phyloP scores from a whole-genome alignment of 1,140 invertebrate genomes.

The Trichonephila clavata region DNA sequence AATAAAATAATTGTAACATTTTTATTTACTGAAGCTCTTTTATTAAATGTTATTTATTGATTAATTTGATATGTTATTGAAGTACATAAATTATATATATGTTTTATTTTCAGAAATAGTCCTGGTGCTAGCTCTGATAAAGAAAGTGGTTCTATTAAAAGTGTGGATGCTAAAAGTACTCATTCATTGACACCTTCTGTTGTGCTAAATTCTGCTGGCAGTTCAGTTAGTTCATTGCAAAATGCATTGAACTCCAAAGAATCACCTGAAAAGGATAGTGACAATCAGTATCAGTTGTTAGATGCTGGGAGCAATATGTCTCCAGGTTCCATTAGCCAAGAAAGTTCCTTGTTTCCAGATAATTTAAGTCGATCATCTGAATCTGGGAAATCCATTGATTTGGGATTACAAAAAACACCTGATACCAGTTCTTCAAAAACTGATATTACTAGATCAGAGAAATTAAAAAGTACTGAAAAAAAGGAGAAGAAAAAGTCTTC shows the following conservation, averaged over 20 bases:
- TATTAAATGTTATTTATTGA: not conserved
- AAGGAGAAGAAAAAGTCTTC: constrained; percentile 79
- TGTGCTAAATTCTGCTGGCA: constrained; percentile 15
- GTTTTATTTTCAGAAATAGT: constrained; percentile 34
- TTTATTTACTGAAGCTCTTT: too few relatives aligned
- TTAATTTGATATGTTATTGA: not conserved
- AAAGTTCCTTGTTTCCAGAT: constrained; percentile 68
- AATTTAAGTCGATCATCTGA: constrained; percentile 77
- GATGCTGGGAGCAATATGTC: constrained; percentile 48
- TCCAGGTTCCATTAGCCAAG: constrained; percentile 45
- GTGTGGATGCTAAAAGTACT: constrained; percentile 34
- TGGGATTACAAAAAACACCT: constrained; percentile 48
- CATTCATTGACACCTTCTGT: constrained; percentile 40
- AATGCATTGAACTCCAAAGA: constrained; percentile 26
- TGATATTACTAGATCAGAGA: constrained; percentile 64
- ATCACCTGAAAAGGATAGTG: constrained; percentile 31
- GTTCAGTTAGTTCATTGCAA: constrained; percentile 27
- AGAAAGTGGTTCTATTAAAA: not conserved
- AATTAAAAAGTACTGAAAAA: constrained; percentile 78
- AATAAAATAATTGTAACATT: too few relatives aligned
- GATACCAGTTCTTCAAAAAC: constrained; percentile 59
- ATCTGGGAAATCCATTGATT: constrained; percentile 76
- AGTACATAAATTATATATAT: too few relatives aligned
- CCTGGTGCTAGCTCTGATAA: constrained; percentile 52
- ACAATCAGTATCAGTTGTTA: constrained; percentile 13